Conservation (phyloP, 2,113 vertebrate genomes). For the Polypterus senegalus region DNA sequence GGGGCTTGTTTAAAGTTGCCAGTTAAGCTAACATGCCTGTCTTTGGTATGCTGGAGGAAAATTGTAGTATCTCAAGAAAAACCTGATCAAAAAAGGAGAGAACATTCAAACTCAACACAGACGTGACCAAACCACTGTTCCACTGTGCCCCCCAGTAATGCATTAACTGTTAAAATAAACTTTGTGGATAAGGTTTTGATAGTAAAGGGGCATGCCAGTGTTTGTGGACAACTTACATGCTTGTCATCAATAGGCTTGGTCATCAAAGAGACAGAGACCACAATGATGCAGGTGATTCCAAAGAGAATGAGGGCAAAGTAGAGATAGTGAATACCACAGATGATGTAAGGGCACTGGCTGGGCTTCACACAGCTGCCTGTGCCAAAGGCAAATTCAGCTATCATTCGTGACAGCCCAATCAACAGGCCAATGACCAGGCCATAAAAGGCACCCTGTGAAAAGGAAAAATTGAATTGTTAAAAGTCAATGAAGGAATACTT, state of each 20-base stretch:
- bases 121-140: not conserved
- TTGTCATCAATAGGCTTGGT: constrained; percentile 88
- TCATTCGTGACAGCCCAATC: constrained; percentile 69
- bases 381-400: constrained; percentile 73
- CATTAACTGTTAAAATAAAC: constrained; percentile 1
- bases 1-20: no score
- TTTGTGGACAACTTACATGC: constrained; percentile 53
- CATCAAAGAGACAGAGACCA: constrained; percentile 66
- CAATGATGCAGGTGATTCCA: constrained; percentile 31
- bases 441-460: constrained; percentile 81
- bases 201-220: not conserved
- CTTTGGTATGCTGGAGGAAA: no score
- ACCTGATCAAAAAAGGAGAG: no score
- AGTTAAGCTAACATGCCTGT: no score
- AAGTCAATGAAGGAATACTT: no score
- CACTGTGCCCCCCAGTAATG: not conserved
- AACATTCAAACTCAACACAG: no score
- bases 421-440: constrained; percentile 65
- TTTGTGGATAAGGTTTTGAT: not conserved
- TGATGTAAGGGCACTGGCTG: constrained; percentile 72
- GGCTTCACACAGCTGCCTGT: constrained; percentile 70
- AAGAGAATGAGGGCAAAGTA: constrained; percentile 89
- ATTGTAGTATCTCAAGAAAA: no score
- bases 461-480: not conserved
- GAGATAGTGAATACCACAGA: constrained; percentile 89